Conservation (phyloP, 2,797 vertebrate species). For the Tiaroga cobitis region DNA sequence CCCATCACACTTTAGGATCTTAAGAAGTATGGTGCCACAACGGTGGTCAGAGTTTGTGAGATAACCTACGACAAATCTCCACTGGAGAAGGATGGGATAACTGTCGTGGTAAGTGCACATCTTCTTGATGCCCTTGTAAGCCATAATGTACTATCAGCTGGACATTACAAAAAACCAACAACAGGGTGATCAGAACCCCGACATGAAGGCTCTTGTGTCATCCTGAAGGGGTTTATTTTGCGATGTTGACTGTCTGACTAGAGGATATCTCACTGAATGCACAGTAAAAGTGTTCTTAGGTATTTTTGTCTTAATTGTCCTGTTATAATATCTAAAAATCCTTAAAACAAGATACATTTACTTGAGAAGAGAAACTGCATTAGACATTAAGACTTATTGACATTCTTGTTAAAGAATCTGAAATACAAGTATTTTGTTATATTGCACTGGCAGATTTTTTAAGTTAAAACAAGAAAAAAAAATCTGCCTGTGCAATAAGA, state of each 20-base stretch:
- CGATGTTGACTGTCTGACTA: neutral
- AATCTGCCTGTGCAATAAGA: neutral
- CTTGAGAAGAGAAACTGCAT: neutral
- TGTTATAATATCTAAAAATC: neutral
- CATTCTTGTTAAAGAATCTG: neutral
- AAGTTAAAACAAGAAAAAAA: neutral
- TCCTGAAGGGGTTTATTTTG: neutral
- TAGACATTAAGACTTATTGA: neutral
- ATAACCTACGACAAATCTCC: slow-evolving; percentile 86
- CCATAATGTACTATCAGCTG: neutral
- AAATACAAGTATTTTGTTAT: neutral
- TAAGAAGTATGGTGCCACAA: slow-evolving; percentile 86
- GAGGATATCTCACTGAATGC: neutral
- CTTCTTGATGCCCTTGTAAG: neutral
- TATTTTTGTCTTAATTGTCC: neutral
- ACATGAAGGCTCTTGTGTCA: neutral
- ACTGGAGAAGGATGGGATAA: slow-evolving; percentile 89
- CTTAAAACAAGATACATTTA: neutral
- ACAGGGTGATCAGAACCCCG: neutral
- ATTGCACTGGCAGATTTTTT: neutral
- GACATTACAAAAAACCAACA: neutral
- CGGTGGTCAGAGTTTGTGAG: slow-evolving; percentile 87
- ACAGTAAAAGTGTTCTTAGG: neutral
- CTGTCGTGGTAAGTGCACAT: slow-evolving; percentile 79
- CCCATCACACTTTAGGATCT: slow-evolving; percentile 75